phyloP scores from a whole-genome alignment of 1,140 invertebrate species.

The Drosophila nasuta region DNA sequence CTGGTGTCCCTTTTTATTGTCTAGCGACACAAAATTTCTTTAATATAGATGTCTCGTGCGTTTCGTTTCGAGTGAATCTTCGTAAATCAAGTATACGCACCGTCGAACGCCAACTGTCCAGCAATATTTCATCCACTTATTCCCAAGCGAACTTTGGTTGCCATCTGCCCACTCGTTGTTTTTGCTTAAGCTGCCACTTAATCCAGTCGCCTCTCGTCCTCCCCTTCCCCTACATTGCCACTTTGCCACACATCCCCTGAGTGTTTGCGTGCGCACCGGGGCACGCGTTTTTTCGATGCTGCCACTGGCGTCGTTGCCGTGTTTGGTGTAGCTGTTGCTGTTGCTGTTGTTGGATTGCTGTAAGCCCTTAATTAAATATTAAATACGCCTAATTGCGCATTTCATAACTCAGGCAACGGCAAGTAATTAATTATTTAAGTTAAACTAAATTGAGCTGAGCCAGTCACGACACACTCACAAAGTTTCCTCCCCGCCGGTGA shows the following conservation, averaged over 20 bases:
- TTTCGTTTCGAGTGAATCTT: slow-evolving; percentile 1
- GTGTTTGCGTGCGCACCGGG: slow-evolving; percentile 56
- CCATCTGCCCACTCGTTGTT: slow-evolving; percentile 38
- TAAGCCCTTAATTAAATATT: slow-evolving; percentile 82
- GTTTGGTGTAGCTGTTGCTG: slow-evolving; percentile 19
- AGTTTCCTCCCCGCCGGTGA: slow-evolving; percentile 32
- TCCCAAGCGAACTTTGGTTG: slow-evolving; percentile 35
- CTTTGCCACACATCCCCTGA: slow-evolving; percentile 30
- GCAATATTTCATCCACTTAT: slow-evolving; percentile 50
- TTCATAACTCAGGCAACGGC: slow-evolving; percentile 80
- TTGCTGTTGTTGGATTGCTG: slow-evolving; percentile 38
- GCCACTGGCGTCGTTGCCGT: slow-evolving; percentile 17
- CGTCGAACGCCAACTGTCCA: slow-evolving; percentile 54
- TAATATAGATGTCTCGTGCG: background rate
- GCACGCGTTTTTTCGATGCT: slow-evolving; percentile 48
- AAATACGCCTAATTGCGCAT: slow-evolving; percentile 81
- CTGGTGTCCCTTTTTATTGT: background rate
- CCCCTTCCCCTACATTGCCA: slow-evolving; percentile 6
- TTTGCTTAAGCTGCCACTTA: slow-evolving; percentile 79
- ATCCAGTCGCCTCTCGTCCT: slow-evolving; percentile 67
- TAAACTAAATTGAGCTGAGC: slow-evolving; percentile 78
- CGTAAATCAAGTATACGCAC: slow-evolving; percentile 76
- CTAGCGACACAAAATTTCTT: slow-evolving; percentile 4
- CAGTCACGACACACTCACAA: slow-evolving; percentile 61
- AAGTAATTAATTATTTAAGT: slow-evolving; percentile 81